phyloP scores from a whole-genome alignment of 1,140 invertebrate species.

The Heliconius himera region DNA sequence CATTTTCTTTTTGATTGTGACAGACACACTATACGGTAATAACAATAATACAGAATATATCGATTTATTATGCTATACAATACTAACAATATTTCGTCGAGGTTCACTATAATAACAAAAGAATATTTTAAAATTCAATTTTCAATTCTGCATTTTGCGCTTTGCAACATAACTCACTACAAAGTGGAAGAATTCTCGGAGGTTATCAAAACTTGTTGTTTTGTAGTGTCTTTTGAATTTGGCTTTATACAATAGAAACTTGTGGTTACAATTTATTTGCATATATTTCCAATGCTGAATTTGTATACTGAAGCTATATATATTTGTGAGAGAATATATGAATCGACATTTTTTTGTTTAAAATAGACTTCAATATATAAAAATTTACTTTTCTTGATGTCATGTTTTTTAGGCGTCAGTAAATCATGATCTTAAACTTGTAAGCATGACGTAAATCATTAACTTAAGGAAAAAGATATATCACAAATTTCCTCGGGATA shows the following conservation, averaged over 20 bases:
- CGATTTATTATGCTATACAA: background rate
- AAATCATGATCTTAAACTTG: too few species aligned
- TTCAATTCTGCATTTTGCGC: slow-evolving; percentile 8
- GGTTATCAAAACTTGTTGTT: slow-evolving; percentile 17
- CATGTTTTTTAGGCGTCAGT: too few species aligned
- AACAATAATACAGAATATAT: background rate
- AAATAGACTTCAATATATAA: too few species aligned
- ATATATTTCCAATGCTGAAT: background rate
- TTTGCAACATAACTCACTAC: slow-evolving; percentile 16
- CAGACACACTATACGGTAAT: too few species aligned
- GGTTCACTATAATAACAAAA: background rate
- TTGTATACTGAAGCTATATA: background rate
- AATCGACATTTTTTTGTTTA: too few species aligned
- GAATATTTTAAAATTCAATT: slow-evolving; percentile 13
- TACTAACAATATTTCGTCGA: background rate
- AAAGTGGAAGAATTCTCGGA: slow-evolving; percentile 20
- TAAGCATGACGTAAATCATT: too few species aligned
- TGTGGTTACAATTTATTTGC: background rate
- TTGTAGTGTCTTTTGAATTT: slow-evolving; percentile 12
- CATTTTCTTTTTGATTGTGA: too few species aligned
- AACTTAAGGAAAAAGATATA: too few species aligned
- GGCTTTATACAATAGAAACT: slow-evolving; percentile 10
- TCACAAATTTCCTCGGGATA: too few species aligned
- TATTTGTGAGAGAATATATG: too few species aligned
- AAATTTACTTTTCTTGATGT: too few species aligned